Percentiles rank a stretch among this genome's conserved stretches.
Evolutionary conservation across 2,113 vertebrate genomes (phyloP).

Genomic region (Lepidothrix coronata): DNA sequence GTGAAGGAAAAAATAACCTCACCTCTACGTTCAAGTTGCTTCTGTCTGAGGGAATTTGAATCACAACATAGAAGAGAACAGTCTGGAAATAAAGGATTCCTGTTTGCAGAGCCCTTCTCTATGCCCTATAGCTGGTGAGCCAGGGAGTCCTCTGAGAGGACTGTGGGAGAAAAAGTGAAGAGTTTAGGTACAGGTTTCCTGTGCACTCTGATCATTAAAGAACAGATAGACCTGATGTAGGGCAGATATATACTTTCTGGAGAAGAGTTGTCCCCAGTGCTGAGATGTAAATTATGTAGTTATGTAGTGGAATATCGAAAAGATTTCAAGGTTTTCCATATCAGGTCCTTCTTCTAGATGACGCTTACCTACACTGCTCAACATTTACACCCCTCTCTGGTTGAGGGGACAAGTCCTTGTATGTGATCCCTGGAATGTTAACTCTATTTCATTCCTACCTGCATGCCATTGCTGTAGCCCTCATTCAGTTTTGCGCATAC

Average conservation of each 20-base stretch:
- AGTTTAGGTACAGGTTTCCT: background rate
- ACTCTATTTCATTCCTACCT: background rate
- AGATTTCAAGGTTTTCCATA: background rate
- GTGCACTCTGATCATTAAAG: background rate
- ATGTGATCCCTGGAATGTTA: background rate
- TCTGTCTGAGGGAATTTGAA: rapidly evolving
- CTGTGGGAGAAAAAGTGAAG: background rate
- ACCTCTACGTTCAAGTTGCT: background rate
- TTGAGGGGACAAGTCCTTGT: rapidly evolving
- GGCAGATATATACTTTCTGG: background rate
- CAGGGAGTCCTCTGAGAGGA: background rate
- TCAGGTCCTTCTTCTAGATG: background rate
- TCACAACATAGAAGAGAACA: background rate
- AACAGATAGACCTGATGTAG: background rate
- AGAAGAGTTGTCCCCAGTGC: background rate
- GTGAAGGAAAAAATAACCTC: background rate
- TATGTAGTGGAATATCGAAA: background rate
- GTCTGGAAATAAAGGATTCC: background rate
- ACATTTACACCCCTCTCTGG: background rate
- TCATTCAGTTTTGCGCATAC: background rate
- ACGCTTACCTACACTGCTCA: background rate
- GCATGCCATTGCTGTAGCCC: background rate
- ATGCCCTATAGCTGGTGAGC: rapidly evolving
- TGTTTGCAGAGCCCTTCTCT: background rate
- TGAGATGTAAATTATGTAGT: background rate